Base-by-base conservation (phyloP, 2,113 vertebrate species). In the Odobenus rosmarus region DNA sequence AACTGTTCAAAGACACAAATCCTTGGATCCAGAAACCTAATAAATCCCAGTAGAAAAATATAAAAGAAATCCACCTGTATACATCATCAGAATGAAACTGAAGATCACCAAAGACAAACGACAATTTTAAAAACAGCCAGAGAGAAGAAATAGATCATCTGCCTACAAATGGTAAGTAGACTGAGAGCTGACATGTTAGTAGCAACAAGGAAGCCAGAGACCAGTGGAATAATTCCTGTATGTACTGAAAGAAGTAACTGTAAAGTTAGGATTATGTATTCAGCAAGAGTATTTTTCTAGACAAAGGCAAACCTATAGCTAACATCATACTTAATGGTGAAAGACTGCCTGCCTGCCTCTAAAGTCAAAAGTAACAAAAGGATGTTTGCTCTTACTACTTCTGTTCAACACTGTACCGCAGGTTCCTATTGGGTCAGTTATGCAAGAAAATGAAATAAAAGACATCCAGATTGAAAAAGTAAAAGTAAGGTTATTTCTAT, bases 401-500 rank as follows among this genome's bases (percentile, higher is more conserved):
- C 42, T 67, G 5, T n/a, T 82, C 31, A 49, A 18, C 1, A 1
- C 51, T 61, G 5, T 33, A 51, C 57, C 42, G 2, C 39, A 87
- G 57, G 67, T 77, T 55, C 46, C 7, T 72, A 4, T 24, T 39
- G 46, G 36, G 26, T 57, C 79, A 57, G 4, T 81, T 67, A 86
- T 4, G 13, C 42, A 97, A 81, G 91, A 96, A 92, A 94, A 93
- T 71, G 23, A 95, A 93, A 77, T 31, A 64, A 90, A 92, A 92
- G 4, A 0, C 6, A 92, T 69, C 18, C 42, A 51, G 23, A 24
- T 62, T 77, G 36, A 77, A 69, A 96, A 85, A 9, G 26, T 42
- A 67, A 59, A 51, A 36, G 42, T n/a, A 46, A 36, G 28, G 31
- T 16, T 36, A 24, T n/a, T 11, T 71, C 23, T 46, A 3, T 87